phyloP scores from a whole-genome alignment of 2,113 vertebrate species.

The Rhipidura dahli region DNA sequence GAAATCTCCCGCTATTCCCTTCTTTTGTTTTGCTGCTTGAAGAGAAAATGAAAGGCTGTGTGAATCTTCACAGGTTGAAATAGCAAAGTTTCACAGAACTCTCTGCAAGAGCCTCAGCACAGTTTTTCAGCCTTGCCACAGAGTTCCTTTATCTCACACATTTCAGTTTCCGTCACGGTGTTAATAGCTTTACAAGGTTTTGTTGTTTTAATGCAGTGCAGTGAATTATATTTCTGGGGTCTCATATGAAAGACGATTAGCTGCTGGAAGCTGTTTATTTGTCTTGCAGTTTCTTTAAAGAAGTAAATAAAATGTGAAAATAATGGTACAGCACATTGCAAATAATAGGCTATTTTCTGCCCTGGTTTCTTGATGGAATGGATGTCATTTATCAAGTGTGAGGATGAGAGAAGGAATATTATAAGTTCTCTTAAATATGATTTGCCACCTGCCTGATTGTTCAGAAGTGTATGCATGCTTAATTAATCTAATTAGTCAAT shows the following conservation, averaged over 20 bases:
- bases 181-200: slow-evolving; percentile 8
- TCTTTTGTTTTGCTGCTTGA: background rate
- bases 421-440: slow-evolving; percentile 71
- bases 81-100: background rate
- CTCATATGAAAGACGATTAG: background rate
- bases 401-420: slow-evolving; percentile 68
- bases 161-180: background rate
- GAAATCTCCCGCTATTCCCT: background rate
- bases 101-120: background rate
- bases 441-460: slow-evolving; percentile 78
- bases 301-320: slow-evolving; percentile 36
- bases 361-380: slow-evolving; percentile 53
- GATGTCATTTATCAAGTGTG: slow-evolving; percentile 68
- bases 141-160: background rate
- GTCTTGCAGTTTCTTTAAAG: slow-evolving; percentile 5
- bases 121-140: background rate
- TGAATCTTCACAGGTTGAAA: background rate
- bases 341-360: slow-evolving; percentile 48
- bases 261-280: slow-evolving; percentile 8
- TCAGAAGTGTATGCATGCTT: slow-evolving; percentile 70
- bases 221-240: background rate
- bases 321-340: background rate
- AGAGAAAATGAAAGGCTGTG: background rate
- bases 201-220: background rate
- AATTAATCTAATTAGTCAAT: slow-evolving; percentile 84